These are phyloP conservation scores for Euplexia lucipara DNA, from an alignment of 2,888 invertebrate genomes.

Conservation along the genomic window DNA sequence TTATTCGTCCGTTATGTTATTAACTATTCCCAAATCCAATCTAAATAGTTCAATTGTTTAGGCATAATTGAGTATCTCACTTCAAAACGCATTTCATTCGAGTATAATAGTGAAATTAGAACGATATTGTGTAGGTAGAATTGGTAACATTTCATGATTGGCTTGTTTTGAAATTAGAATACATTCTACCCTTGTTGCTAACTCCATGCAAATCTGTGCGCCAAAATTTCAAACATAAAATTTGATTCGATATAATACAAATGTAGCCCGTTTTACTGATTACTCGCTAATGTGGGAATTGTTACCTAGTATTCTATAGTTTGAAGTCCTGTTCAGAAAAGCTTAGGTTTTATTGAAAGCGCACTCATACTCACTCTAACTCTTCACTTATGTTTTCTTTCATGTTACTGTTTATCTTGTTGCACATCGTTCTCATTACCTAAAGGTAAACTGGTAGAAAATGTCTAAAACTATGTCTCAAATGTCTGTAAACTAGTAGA, in stretches of 20 bases:
- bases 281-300: not conserved
- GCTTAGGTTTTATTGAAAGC: too few relatives aligned
- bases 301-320: not conserved
- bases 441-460: too few relatives aligned
- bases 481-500: too few relatives aligned
- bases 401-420: too few relatives aligned
- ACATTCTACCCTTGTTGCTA: not conserved
- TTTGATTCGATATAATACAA: not conserved
- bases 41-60: not conserved
- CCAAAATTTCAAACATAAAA: not conserved
- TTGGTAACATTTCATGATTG: not conserved
- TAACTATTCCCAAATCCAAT: too few relatives aligned
- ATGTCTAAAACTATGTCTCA: too few relatives aligned
- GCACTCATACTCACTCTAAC: too few relatives aligned
- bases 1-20: not conserved
- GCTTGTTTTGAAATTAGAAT: not conserved
- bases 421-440: too few relatives aligned
- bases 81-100: not conserved
- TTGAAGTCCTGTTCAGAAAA: not conserved
- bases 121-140: not conserved
- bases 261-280: not conserved
- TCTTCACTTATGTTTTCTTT: too few relatives aligned
- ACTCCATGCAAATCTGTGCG: not conserved
- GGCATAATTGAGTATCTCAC: not conserved
- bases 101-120: constrained; percentile 2